Base-by-base conservation (phyloP, 2,797 vertebrate species). In the Helarctos malayanus region DNA sequence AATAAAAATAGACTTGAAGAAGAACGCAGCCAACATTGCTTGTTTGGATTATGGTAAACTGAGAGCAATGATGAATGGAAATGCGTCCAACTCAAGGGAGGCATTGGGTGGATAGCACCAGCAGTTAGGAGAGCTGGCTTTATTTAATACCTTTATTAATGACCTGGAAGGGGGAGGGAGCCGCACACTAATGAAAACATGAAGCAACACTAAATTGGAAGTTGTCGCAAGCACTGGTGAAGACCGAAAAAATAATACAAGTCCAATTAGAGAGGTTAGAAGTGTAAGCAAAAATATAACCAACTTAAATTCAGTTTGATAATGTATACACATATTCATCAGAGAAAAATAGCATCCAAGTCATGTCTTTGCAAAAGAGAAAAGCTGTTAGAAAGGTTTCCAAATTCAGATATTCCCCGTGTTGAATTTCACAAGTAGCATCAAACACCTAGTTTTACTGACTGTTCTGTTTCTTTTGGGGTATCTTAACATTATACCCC, bases 171-270 rank as follows among this genome's bases (percentile, higher is more conserved):
- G 96, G 56, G 57, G 85, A 96, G 73, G 87, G 96, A 94, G 97
- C 45, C 63, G 81, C 89, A 91, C 82, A 82, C 76, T 94, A 95
- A 95, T 81, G 88, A 86, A 96, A 81, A 95, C 93, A 82, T 45
- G n/a, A 97, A 95, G 93, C 29, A 49, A 71, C 21, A 63, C 0
- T 92, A 91, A 98, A 93, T 79, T 96, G 79, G 29, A 92, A 94
- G 91, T 3, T 73, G 52, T 76, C 83, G 11, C 21, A 95, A 96
- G 89, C 54, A 88, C 71, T 95, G 3, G 3, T 68, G 5, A 73
- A 73, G 65, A 91, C 14, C 69, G 47, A 85, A 73, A 98, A 98
- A 93, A 93, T 7, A 13, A 32, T 45, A 16, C 2, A 92, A 89
- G 47, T n/a, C 8, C 73, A 81, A 45, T 92, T 27, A 41, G 27